Evolutionary conservation across 2,113 vertebrate genomes (phyloP).

Genomic region (Pandion haliaetus): DNA sequence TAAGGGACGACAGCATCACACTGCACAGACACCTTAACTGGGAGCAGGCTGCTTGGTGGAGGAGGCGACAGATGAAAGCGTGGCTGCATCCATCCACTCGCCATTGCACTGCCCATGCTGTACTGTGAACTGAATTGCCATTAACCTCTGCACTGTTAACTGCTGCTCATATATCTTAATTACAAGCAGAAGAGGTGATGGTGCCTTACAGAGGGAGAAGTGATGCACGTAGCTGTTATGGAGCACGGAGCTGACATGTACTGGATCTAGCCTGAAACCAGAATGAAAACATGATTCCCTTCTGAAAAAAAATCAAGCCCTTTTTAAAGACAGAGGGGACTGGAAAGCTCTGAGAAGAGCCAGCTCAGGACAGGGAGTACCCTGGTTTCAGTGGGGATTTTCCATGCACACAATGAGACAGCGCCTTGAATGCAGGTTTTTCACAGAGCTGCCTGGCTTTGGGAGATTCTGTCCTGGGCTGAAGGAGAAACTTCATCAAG

Average conservation of each 20-base stretch:
- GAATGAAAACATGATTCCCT: not conserved
- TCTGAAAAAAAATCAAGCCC: not conserved
- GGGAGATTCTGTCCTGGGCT: not conserved
- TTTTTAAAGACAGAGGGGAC: not conserved
- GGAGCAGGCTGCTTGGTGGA: not conserved
- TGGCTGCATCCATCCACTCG: not conserved
- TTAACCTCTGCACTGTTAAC: not conserved
- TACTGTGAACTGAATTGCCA: not conserved
- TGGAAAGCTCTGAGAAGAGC: not conserved
- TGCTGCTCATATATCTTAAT: not conserved
- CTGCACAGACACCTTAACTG: not conserved
- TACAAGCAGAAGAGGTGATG: not conserved
- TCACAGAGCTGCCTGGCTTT: not conserved
- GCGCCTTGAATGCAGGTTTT: fast-evolving
- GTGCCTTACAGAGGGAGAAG: not conserved
- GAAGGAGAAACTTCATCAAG: not conserved
- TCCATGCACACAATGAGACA: not conserved
- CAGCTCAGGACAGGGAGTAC: not conserved
- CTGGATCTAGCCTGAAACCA: not conserved
- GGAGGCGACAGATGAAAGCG: not conserved
- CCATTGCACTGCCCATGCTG: fast-evolving
- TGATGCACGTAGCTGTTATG: fast-evolving
- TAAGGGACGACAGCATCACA: not conserved
- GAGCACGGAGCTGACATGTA: not conserved
- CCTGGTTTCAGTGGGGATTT: not conserved